phyloP scores from a whole-genome alignment of 2,797 vertebrate species.

The Melopsittacus undulatus region DNA sequence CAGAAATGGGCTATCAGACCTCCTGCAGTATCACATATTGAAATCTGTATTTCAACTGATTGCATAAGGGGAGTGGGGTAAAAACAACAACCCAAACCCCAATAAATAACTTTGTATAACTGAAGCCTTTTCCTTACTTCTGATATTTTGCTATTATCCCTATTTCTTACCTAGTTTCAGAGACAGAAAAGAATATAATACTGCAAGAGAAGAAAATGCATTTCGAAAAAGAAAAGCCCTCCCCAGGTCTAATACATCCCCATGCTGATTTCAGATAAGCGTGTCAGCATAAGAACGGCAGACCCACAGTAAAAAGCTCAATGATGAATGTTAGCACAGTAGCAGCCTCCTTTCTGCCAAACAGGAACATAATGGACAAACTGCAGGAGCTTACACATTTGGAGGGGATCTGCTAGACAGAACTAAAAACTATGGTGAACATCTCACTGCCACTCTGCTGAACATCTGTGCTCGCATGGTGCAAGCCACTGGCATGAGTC shows the following conservation, averaged over 20 bases:
- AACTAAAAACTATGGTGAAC: constrained; percentile 53
- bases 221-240: accelerated
- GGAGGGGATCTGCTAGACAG: constrained; percentile 57
- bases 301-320: constrained; percentile 19
- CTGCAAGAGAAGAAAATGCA: not conserved
- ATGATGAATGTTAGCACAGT: constrained; percentile 63
- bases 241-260: not conserved
- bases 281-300: constrained; percentile 5
- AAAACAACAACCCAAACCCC: not conserved
- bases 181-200: not conserved
- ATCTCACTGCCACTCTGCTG: not conserved
- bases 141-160: not conserved
- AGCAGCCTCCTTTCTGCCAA: constrained; percentile 48
- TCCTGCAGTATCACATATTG: not conserved
- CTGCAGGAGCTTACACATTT: constrained; percentile 52
- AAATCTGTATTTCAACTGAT: not conserved
- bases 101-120: not conserved
- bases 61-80: accelerated
- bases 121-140: not conserved
- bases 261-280: constrained; percentile 15
- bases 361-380: constrained; percentile 67
- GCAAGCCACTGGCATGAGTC: constrained; percentile 28
- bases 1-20: not conserved
- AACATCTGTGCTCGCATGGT: constrained; percentile 44
- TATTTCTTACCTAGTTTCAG: not conserved